Conservation (phyloP, 2,113 vertebrate species). For the Gymnobelideus leadbeateri region DNA sequence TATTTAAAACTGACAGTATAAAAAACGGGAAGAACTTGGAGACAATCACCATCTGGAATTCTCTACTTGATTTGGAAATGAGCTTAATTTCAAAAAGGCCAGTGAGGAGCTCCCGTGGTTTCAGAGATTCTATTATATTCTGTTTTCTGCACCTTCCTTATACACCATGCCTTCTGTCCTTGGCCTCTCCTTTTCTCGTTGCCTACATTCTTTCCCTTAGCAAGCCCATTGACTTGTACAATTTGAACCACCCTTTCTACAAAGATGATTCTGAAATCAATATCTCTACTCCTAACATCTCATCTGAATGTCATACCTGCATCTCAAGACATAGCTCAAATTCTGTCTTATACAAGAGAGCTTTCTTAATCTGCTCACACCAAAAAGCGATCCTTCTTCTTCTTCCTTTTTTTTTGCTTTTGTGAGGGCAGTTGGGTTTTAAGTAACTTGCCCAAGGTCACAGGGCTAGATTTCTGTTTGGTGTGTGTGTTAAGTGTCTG, state of each 20-base stretch:
- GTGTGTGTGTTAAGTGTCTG: too few relatives aligned
- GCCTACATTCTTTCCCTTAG: background rate
- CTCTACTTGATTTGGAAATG: background rate
- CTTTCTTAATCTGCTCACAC: background rate
- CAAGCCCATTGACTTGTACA: too few relatives aligned
- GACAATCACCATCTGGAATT: background rate
- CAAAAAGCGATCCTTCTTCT: background rate
- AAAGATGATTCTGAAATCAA: too few relatives aligned
- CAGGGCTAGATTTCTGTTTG: too few relatives aligned
- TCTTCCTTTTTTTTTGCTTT: too few relatives aligned
- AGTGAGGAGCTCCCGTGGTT: background rate
- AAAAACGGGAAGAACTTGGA: background rate
- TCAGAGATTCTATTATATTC: background rate
- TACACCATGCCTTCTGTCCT: background rate
- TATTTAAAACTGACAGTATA: background rate
- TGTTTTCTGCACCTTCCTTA: background rate
- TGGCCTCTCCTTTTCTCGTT: background rate
- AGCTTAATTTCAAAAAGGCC: background rate
- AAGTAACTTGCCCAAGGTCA: too few relatives aligned
- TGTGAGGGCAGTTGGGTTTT: too few relatives aligned
- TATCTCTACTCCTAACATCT: too few relatives aligned
- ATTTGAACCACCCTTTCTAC: too few relatives aligned
- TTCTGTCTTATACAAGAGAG: background rate
- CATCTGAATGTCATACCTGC: too few relatives aligned
- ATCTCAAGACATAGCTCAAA: too few relatives aligned